Percentiles rank a stretch among this genome's conserved stretches.
phyloP scores from a whole-genome alignment of 2,888 invertebrate species.

The Hetaerina titia region DNA sequence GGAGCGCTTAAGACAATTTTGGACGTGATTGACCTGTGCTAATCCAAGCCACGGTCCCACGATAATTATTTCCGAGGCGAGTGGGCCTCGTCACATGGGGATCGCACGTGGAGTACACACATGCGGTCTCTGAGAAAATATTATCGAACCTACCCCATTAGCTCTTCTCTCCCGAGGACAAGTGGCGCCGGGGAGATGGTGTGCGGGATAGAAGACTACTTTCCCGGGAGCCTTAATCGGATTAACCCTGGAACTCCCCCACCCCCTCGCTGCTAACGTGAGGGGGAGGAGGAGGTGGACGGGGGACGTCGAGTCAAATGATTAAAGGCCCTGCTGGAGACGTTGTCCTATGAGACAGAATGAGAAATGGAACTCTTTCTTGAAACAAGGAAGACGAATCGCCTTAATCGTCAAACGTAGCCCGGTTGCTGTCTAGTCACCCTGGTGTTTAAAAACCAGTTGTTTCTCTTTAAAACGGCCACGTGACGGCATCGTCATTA shows the following conservation, averaged over 20 bases:
- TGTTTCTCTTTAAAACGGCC: not conserved
- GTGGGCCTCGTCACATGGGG: too few relatives aligned
- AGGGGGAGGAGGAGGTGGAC: not conserved
- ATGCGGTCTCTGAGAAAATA: not conserved
- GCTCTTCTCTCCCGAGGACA: not conserved
- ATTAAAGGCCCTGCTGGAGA: not conserved
- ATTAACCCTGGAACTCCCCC: not conserved
- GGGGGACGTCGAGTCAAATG: not conserved
- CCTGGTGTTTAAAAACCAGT: not conserved
- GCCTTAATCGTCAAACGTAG: not conserved
- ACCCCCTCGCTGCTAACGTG: too few relatives aligned
- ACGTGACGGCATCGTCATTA: too few relatives aligned
- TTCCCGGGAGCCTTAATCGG: not conserved
- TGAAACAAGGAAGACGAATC: not conserved
- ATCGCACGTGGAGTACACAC: too few relatives aligned
- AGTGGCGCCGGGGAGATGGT: not conserved
- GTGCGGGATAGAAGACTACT: not conserved
- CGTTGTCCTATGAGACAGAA: not conserved
- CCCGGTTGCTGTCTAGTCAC: not conserved
- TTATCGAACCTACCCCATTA: not conserved
- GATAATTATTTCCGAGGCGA: too few relatives aligned
- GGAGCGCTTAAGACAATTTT: too few relatives aligned
- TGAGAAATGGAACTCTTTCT: constrained; percentile 24
- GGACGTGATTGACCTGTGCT: too few relatives aligned
- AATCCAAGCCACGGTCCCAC: too few relatives aligned